Conservation (phyloP, 2,113 vertebrate species). For the Deroptyus accipitrinus region DNA sequence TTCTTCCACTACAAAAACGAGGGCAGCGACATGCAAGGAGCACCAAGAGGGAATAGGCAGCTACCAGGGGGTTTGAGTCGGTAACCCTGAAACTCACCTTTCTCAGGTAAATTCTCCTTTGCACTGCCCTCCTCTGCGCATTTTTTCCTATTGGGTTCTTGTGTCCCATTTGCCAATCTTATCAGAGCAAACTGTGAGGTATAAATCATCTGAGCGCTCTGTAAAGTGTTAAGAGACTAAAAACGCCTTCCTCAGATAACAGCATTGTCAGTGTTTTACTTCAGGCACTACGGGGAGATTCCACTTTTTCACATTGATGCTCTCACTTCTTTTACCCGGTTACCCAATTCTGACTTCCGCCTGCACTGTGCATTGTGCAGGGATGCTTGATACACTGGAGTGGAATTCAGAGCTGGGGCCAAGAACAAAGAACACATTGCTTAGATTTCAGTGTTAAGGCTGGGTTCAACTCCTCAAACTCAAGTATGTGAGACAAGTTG, state of each 20-base stretch:
- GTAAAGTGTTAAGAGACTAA: neutral
- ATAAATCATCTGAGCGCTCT: neutral
- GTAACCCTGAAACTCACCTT: neutral
- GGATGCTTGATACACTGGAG: neutral
- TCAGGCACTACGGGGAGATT: neutral
- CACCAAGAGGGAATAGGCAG: neutral
- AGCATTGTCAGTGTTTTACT: neutral
- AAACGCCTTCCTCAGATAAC: neutral
- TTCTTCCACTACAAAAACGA: neutral
- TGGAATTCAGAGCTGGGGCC: neutral
- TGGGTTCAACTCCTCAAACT: neutral
- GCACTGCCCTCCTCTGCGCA: neutral
- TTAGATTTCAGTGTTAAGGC: neutral
- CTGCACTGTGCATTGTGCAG: neutral
- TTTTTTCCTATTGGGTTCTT: neutral
- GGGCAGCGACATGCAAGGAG: neutral
- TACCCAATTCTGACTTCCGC: neutral
- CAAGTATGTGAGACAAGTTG: neutral
- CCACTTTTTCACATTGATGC: neutral
- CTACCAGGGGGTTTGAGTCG: neutral
- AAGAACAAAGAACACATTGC: neutral
- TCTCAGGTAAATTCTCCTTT: neutral
- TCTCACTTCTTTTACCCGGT: neutral
- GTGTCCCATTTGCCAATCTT: neutral
- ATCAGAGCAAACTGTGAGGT: neutral